phyloP scores from a whole-genome alignment of 2,113 vertebrate genomes.

The Apteryx mantelli region DNA sequence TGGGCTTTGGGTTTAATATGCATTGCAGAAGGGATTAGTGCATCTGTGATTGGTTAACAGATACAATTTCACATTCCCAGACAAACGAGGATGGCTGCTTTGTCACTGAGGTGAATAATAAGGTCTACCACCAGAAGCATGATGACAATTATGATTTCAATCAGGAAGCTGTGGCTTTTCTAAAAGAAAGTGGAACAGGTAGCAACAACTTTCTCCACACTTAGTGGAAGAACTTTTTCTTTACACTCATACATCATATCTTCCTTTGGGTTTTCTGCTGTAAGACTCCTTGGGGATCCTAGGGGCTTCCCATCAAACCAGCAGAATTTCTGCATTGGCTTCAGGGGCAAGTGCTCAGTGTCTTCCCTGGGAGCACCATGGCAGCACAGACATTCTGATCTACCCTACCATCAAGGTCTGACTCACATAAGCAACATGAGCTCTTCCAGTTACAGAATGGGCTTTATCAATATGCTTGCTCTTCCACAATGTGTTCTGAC shows the following conservation, averaged over 20 bases:
- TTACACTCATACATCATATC: not conserved
- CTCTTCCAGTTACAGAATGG: not conserved
- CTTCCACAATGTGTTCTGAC: not conserved
- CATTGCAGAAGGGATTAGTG: not conserved
- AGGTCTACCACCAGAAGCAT: constrained; percentile 31
- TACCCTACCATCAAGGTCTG: not conserved
- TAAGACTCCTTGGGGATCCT: not conserved
- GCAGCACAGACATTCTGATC: not conserved
- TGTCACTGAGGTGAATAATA: not conserved
- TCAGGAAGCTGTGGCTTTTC: constrained; percentile 40
- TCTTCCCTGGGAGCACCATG: not conserved
- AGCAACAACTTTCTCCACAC: not conserved
- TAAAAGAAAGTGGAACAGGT: constrained; percentile 72
- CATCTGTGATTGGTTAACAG: not conserved
- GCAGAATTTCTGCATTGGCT: not conserved
- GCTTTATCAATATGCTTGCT: not conserved
- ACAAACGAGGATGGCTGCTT: constrained; percentile 52
- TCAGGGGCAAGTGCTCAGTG: not conserved
- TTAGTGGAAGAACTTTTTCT: not conserved
- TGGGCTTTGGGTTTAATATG: not conserved
- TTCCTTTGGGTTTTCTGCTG: not conserved
- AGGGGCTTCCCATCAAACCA: not conserved
- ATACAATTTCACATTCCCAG: not conserved
- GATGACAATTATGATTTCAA: constrained; percentile 29
- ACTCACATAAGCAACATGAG: not conserved